A percentile compares a stretch with the other conserved stretches of the same genome.
phyloP scores from a whole-genome alignment of 2,113 vertebrate genomes.

The Aix galericulata region DNA sequence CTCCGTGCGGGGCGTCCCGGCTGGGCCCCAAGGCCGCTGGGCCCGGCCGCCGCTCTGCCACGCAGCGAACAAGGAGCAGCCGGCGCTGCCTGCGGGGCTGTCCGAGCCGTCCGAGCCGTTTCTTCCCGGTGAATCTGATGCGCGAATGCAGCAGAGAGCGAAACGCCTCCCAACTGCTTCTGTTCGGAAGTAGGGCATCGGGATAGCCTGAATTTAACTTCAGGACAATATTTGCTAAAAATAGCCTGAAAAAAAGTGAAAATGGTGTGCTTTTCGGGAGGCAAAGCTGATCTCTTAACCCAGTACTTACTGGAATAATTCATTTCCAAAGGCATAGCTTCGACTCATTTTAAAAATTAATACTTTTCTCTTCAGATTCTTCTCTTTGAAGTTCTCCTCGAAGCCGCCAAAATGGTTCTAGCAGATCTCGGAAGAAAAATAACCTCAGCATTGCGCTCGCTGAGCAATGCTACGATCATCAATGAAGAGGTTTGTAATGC shows the following conservation, averaged over 20 bases:
- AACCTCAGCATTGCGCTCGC: conserved; percentile 94
- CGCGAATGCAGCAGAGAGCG: not conserved
- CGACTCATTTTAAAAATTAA: not conserved
- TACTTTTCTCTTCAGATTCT: conserved; percentile 42
- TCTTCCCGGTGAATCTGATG: not conserved
- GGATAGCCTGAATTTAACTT: conserved; percentile 26
- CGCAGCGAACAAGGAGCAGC: too few species aligned
- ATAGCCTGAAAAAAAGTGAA: not conserved
- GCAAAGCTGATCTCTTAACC: not conserved
- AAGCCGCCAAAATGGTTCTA: conserved; percentile 90
- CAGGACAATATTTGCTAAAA: conserved; percentile 10
- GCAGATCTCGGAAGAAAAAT: conserved; percentile 98
- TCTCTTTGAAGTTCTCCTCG: conserved; percentile 16
- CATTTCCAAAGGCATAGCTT: not conserved
- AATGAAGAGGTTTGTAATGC: conserved; percentile 91
- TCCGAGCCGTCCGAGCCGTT: not conserved
- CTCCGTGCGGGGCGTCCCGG: too few species aligned
- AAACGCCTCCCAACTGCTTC: not conserved
- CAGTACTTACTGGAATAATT: not conserved
- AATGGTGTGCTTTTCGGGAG: not conserved
- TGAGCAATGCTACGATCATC: conserved; percentile 99
- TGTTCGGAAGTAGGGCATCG: conserved; percentile 9
- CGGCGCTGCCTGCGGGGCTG: not conserved
- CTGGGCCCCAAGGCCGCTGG: too few species aligned
- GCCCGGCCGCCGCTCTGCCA: too few species aligned